Conservation (phyloP, 1,140 invertebrate genomes). For the Temnothorax curvispinosus region DNA sequence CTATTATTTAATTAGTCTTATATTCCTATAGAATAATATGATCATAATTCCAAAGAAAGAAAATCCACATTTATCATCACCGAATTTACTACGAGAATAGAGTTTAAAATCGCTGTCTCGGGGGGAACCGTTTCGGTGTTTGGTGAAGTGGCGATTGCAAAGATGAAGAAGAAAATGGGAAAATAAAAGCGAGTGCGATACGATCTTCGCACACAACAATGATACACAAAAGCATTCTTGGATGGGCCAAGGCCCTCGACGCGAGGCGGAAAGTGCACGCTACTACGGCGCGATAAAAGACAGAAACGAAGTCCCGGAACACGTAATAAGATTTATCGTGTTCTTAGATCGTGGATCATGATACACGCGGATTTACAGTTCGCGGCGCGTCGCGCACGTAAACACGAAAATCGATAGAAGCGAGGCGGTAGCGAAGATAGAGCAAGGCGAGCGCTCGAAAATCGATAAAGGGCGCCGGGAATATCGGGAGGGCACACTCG, state of each 20-base stretch:
- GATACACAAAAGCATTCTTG: slow-evolving; percentile 58
- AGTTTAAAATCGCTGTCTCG: slow-evolving; percentile 28
- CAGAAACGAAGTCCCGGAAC: slow-evolving; percentile 71
- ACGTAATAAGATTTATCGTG: slow-evolving; percentile 73
- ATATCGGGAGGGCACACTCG: slow-evolving; percentile 62
- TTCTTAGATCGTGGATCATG: slow-evolving; percentile 74
- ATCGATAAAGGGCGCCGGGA: slow-evolving; percentile 64
- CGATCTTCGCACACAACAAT: slow-evolving; percentile 37
- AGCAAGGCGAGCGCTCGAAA: slow-evolving; percentile 50
- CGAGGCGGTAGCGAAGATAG: slow-evolving; percentile 39
- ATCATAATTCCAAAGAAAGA: neutral
- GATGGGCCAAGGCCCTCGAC: slow-evolving; percentile 26
- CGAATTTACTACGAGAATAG: neutral
- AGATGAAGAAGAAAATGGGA: slow-evolving; percentile 38
- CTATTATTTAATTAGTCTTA: neutral
- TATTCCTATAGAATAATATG: neutral
- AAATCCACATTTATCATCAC: neutral
- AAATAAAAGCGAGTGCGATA: neutral
- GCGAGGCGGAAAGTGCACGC: slow-evolving; percentile 45
- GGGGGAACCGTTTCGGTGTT: neutral
- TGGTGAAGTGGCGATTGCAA: slow-evolving; percentile 28
- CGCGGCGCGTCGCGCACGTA: slow-evolving; percentile 60
- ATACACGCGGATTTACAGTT: slow-evolving; percentile 72
- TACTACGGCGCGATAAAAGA: slow-evolving; percentile 65
- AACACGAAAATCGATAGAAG: slow-evolving; percentile 55